Evolutionary conservation across 2,888 invertebrate genomes (phyloP), one percentile per base, ranked within the genome.

Genomic region (Cetonia aurata): DNA sequence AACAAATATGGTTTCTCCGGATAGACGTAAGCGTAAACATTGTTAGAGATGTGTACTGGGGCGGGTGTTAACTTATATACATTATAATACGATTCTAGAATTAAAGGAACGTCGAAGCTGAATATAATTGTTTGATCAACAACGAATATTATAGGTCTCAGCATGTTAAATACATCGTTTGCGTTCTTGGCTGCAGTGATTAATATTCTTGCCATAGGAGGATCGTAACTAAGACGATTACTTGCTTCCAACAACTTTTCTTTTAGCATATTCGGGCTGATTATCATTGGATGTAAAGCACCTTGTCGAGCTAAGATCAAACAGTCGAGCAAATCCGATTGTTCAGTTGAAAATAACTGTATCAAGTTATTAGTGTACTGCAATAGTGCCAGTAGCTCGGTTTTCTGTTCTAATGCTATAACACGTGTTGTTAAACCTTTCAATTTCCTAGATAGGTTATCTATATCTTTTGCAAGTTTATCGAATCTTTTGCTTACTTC

Each of bases 221-320:
- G 19, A 12, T 60, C 13, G 25, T 60, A 13, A 0, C 17, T 25
- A 46, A 46, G 6, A 13, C 12, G 13, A 25, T 46, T 8, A 1
- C 9, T 13, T 25, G 46, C 60, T 46, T 60, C 46, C 13, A 60
- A 9, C 13, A 60, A 31, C 31, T 46, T 60, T 3, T 46, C n/a
- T 25, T 31, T n/a, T 4, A 60, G 31, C 60, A 60, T 46, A 60
- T 2, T 46, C 12, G 60, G 60, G 25, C 46, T 60, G 6, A 60
- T 46, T 46, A 60, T 60, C 31, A 31, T 46, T 13, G 60, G 60
- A 15, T 60, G 60, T 0, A 60, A 13, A 6, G 46, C 46, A 31
- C 60, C 60, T n/a, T 60, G 60, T 31, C 60, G 25, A 8, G 60
- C 60, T 13, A 60, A 13, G n/a, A 60, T 60, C 44, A 60, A 46